A percentile compares a stretch with the other conserved stretches of the same genome.
Evolutionary conservation across 2,797 vertebrate genomes (phyloP).

Genomic region (Australoheros facetus): DNA sequence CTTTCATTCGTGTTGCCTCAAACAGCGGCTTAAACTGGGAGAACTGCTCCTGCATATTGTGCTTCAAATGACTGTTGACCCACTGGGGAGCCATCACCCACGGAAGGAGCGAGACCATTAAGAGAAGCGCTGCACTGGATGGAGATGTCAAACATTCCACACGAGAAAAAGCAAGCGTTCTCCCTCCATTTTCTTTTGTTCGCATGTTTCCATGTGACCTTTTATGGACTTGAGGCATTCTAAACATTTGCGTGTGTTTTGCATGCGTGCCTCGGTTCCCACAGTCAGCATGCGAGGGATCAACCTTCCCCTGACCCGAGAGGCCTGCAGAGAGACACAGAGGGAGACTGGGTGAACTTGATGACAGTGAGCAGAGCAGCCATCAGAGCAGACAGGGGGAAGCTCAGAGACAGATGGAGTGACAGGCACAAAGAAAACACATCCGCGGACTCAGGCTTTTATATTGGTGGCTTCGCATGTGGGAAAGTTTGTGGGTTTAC

Average conservation of each 20-base stretch:
- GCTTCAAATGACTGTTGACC: not conserved
- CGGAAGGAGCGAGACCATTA: constrained; percentile 13
- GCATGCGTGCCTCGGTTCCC: constrained; percentile 59
- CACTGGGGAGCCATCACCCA: not conserved
- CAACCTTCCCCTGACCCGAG: constrained; percentile 59
- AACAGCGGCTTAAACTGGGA: not conserved
- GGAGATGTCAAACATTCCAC: constrained; percentile 60
- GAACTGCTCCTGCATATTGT: not conserved
- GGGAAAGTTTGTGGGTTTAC: constrained; percentile 43
- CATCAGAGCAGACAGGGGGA: constrained; percentile 22
- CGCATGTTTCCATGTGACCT: constrained; percentile 56
- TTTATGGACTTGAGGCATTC: constrained; percentile 68
- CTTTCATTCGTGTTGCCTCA: not conserved
- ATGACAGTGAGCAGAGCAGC: constrained; percentile 58
- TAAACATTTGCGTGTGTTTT: constrained; percentile 31
- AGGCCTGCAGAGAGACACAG: constrained; percentile 50
- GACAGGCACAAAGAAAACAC: constrained; percentile 38
- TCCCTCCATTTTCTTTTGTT: constrained; percentile 14
- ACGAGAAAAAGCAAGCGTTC: constrained; percentile 18
- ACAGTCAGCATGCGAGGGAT: constrained; percentile 56
- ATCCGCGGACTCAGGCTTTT: constrained; percentile 3
- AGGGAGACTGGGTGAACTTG: constrained; percentile 31
- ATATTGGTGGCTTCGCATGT: constrained; percentile 6
- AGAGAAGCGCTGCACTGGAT: constrained; percentile 46
- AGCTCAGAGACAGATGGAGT: constrained; percentile 46